Base-by-base conservation (phyloP, 1,140 invertebrate species). In the Ips nitidus region DNA sequence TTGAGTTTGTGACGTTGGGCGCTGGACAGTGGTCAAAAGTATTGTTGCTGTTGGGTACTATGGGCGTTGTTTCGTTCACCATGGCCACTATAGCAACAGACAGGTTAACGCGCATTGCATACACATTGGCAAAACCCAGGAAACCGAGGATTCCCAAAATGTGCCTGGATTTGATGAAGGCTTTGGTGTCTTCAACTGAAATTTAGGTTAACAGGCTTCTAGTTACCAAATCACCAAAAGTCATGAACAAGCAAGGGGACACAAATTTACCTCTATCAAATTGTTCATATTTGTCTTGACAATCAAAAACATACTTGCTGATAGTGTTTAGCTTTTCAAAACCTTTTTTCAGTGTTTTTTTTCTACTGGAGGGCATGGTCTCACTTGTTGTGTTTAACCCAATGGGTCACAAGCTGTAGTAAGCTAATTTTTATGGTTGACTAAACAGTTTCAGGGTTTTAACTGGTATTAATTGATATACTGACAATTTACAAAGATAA, bases 41-140 rank as follows among this genome's bases (percentile, higher is more conserved):
- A 64, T 84, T 84, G 58, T 84, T 83, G 52, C 85, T 83, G 57
- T 82, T 78, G 66, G 83, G 78, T 64, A 84, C 82, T 22, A 87
- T 81, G 52, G 88, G 84, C 1, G 84, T 85, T 37, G 90, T 90
- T 64, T 90, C 87, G 74, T 95, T 95, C 1, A 92, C 88, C 95
- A 98, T 98, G 3, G 94, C 93, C 6, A 98, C 94, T 78, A 97
- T 95, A 3, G 94, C 95, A 6, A 98, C 91, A 2, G 94, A 96
- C 39, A 98, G 82, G 81, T 97, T 97, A 0, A 97, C 94, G 70
- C 95, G 83, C 89, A 97, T 91, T 0, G 93, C 90, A 81, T 97
- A 97, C 1, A 95, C 91, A 74, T 93, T 88, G 37, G 90, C 89
- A 76, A 95, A 89, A 58, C 92, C 88, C 70, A 91, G 80, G 83